A percentile compares a stretch with the other conserved stretches of the same genome.
phyloP scores from a whole-genome alignment of 2,797 vertebrate species.

The Botia kubotai region DNA sequence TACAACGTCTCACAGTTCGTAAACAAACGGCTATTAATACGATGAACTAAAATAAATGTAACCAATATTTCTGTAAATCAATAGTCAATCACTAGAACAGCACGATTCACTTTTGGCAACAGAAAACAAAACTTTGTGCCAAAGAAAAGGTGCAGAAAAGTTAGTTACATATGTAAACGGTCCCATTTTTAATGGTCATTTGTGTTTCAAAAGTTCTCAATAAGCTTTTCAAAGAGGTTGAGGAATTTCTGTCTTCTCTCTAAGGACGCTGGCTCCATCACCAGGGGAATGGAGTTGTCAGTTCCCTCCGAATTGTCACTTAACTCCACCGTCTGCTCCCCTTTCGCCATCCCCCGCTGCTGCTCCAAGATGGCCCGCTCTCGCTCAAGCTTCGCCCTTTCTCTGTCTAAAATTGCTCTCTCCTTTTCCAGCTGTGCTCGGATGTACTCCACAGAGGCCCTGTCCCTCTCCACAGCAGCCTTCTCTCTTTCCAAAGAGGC shows the following conservation, averaged over 20 bases:
- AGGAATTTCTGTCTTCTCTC: conserved; percentile 71
- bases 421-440: conserved; percentile 69
- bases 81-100: background rate
- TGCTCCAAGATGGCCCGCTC: conserved; percentile 60
- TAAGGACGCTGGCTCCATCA: conserved; percentile 45
- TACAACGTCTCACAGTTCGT: background rate
- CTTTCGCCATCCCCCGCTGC: conserved; percentile 38
- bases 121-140: conserved; percentile 7
- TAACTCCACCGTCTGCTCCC: conserved; percentile 2
- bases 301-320: conserved; percentile 39
- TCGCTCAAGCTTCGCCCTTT: conserved; percentile 63
- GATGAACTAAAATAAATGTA: background rate
- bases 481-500: conserved; percentile 72
- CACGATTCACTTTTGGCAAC: conserved; percentile 28
- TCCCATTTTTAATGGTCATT: background rate
- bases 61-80: background rate
- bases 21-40: conserved; percentile 3
- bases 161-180: background rate
- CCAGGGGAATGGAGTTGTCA: conserved; percentile 48
- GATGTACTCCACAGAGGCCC: conserved; percentile 69
- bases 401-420: conserved; percentile 61
- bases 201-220: conserved; percentile 67
- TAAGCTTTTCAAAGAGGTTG: conserved; percentile 72
- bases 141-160: conserved; percentile 19
- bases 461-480: conserved; percentile 69